Percentiles rank a stretch among this genome's conserved stretches.
Conservation (phyloP, 2,113 vertebrate genomes). For the Cnemophilus loriae region DNA sequence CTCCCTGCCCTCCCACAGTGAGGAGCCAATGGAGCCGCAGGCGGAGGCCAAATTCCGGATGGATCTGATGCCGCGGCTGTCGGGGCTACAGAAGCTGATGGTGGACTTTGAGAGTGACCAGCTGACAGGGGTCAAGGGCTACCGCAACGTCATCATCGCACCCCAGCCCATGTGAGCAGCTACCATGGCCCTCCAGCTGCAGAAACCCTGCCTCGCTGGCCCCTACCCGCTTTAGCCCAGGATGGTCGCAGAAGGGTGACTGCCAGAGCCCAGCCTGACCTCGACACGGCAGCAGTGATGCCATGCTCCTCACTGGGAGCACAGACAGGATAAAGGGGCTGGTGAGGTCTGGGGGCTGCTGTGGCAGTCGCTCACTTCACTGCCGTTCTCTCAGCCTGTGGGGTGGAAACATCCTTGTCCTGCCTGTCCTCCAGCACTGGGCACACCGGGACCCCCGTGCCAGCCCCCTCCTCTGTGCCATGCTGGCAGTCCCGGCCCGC, state of each 20-base stretch:
- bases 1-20: neutral
- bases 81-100: slow-evolving; percentile 82
- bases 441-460: neutral
- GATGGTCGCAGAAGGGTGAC: neutral
- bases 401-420: neutral
- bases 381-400: fast-evolving
- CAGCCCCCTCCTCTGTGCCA: neutral
- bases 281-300: fast-evolving
- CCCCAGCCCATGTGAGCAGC: slow-evolving; percentile 44
- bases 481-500: fast-evolving
- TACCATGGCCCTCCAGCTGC: fast-evolving
- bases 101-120: slow-evolving; percentile 88
- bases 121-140: slow-evolving; percentile 85
- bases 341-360: neutral
- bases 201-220: neutral
- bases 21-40: slow-evolving; percentile 68
- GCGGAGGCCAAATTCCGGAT: slow-evolving; percentile 76
- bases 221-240: neutral
- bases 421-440: neutral
- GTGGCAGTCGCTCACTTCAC: neutral
- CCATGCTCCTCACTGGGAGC: fast-evolving
- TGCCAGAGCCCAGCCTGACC: neutral
- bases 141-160: slow-evolving; percentile 83
- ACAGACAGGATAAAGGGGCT: neutral
- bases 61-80: slow-evolving; percentile 77